A percentile compares a stretch with the other conserved stretches of the same genome.
phyloP scores from a whole-genome alignment of 2,113 vertebrate species.

The Megaptera novaeangliae region DNA sequence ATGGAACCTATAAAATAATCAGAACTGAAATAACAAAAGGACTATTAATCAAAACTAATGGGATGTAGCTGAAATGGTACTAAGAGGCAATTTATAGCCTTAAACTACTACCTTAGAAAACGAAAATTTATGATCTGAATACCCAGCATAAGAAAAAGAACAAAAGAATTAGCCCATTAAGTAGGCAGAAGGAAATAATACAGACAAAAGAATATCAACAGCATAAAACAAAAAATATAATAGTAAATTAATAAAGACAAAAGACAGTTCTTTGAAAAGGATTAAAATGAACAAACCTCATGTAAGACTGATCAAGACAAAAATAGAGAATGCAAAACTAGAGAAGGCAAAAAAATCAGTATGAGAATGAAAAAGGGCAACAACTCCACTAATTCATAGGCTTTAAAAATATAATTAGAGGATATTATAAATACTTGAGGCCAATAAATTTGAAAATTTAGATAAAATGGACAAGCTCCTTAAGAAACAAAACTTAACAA shows the following conservation, averaged over 20 bases:
- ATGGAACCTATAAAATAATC: background rate
- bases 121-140: background rate
- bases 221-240: background rate
- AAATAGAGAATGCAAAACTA: background rate
- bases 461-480: background rate
- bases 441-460: background rate
- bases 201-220: background rate
- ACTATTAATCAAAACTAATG: background rate
- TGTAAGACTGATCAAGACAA: background rate
- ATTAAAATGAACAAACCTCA: background rate
- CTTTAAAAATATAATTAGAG: background rate
- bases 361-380: background rate
- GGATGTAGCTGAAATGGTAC: background rate
- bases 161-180: background rate
- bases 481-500: background rate
- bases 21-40: background rate
- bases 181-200: background rate
- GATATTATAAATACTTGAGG: background rate
- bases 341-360: background rate
- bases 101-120: background rate
- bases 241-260: background rate
- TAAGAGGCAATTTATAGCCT: background rate
- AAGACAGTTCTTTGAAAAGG: background rate
- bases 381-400: background rate
- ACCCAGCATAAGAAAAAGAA: background rate